phyloP scores from a whole-genome alignment of 53 echinoderm and acorn worm species.

The Hippasteria phrygiana region DNA sequence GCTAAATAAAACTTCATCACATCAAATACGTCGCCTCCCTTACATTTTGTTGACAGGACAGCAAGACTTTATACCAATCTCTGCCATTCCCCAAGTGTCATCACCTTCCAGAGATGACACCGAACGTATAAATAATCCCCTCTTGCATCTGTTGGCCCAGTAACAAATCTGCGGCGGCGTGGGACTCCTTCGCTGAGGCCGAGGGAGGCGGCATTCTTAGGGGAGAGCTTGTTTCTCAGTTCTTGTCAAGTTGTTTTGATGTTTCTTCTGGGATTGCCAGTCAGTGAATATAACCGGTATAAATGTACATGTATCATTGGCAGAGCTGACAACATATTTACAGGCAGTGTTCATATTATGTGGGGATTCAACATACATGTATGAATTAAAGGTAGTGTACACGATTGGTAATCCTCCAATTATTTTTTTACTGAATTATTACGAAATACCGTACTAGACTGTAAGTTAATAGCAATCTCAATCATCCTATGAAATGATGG shows the following conservation, averaged over 20 bases:
- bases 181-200: background rate
- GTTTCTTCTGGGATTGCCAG: constrained; percentile 32
- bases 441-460: too few species aligned
- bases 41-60: background rate
- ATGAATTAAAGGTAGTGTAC: too few species aligned
- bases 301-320: too few species aligned
- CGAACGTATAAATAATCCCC: constrained; percentile 32
- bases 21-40: constrained; percentile 4
- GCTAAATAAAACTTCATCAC: background rate
- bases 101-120: constrained; percentile 36
- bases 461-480: too few species aligned
- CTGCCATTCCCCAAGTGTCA: background rate
- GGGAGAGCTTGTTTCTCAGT: background rate
- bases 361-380: too few species aligned
- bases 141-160: constrained; percentile 40
- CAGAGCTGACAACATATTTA: background rate
- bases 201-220: background rate
- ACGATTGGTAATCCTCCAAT: too few species aligned
- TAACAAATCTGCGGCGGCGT: constrained; percentile 11
- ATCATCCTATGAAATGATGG: too few species aligned
- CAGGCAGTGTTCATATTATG: background rate
- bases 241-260: constrained; percentile 13
- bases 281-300: background rate
- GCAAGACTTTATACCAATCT: background rate
- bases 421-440: too few species aligned